These are phyloP conservation scores for Eunapius fragilis DNA, from an alignment of 37 sponge, comb jelly and placozoan species.

Conservation along the genomic window DNA sequence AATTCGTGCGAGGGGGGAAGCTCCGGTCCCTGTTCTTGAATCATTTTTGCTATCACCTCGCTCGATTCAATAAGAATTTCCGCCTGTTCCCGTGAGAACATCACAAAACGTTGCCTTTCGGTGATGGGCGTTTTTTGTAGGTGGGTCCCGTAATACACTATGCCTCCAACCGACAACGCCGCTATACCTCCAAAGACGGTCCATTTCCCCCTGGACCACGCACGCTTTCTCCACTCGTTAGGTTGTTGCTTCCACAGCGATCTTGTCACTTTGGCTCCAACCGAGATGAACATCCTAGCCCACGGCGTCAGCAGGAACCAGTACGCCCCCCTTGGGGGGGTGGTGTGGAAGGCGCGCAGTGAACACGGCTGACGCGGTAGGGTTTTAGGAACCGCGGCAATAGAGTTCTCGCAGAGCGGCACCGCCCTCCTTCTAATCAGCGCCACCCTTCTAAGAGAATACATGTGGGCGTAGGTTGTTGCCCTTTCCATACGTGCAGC, in stretches of 20 bases:
- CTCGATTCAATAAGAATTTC: constrained; percentile 18
- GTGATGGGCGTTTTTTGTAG: constrained; percentile 65
- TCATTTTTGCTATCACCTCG: neutral
- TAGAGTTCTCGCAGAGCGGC: neutral
- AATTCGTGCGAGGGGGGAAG: constrained; percentile 18
- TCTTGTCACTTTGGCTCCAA: constrained; percentile 21
- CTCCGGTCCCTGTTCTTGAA: neutral
- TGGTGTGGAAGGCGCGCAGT: neutral
- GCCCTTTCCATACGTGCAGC: too few relatives aligned
- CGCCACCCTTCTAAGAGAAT: neutral
- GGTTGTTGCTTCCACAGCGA: constrained; percentile 42
- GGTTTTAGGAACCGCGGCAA: neutral
- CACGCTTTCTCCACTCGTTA: constrained; percentile 14
- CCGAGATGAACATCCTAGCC: constrained; percentile 28
- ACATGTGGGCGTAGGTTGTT: neutral
- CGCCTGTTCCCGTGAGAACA: constrained; percentile 27
- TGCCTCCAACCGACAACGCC: constrained; percentile 9
- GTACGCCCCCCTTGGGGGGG: neutral
- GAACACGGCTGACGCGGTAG: neutral
- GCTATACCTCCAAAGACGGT: constrained; percentile 19
- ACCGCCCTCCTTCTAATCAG: neutral
- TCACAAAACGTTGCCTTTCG: constrained; percentile 46
- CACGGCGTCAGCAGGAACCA: constrained; percentile 32
- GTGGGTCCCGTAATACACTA: constrained; percentile 37
- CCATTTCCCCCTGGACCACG: neutral